Evolutionary conservation across 1,140 invertebrate genomes (phyloP).

Genomic region (Drosophila pseudoobscura): DNA sequence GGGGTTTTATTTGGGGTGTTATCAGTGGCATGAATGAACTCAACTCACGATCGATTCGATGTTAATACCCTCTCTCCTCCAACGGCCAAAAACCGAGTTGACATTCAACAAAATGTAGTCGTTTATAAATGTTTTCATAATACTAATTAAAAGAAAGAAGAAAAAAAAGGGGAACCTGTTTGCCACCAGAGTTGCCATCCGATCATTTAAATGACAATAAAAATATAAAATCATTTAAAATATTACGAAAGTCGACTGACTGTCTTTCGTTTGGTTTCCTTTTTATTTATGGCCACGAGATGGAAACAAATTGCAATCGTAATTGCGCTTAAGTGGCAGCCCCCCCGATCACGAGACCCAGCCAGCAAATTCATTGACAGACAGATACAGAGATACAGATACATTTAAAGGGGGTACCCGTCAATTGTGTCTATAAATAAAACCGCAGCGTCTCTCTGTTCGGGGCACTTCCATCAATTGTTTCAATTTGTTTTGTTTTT

Average conservation of each 20-base stretch:
- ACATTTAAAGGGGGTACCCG: constrained; percentile 1
- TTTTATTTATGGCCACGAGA: constrained; percentile 57
- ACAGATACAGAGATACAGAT: neutral
- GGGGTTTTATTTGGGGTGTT: constrained; percentile 32
- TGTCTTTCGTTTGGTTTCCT: constrained; percentile 12
- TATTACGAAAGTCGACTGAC: constrained; percentile 57
- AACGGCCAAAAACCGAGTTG: constrained; percentile 42
- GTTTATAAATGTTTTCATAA: constrained; percentile 69
- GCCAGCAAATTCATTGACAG: constrained; percentile 54
- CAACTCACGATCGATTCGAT: constrained; percentile 65
- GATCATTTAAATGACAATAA: constrained; percentile 72
- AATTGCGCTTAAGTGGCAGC: constrained; percentile 76
- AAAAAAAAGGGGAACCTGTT: constrained; percentile 53
- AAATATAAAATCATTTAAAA: constrained; percentile 76
- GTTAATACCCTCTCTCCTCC: constrained; percentile 68
- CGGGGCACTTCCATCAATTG: constrained; percentile 41
- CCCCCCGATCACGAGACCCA: constrained; percentile 47
- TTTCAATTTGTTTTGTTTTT: constrained; percentile 56
- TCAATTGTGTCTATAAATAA: constrained; percentile 80
- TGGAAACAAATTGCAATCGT: constrained; percentile 77
- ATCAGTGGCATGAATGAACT: constrained; percentile 78
- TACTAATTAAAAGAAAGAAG: constrained; percentile 55
- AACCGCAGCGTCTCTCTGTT: constrained; percentile 35
- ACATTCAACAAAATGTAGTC: constrained; percentile 58
- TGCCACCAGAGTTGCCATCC: constrained; percentile 40